Conservation (phyloP, 1,140 invertebrate genomes). For the Watersipora subatra region DNA sequence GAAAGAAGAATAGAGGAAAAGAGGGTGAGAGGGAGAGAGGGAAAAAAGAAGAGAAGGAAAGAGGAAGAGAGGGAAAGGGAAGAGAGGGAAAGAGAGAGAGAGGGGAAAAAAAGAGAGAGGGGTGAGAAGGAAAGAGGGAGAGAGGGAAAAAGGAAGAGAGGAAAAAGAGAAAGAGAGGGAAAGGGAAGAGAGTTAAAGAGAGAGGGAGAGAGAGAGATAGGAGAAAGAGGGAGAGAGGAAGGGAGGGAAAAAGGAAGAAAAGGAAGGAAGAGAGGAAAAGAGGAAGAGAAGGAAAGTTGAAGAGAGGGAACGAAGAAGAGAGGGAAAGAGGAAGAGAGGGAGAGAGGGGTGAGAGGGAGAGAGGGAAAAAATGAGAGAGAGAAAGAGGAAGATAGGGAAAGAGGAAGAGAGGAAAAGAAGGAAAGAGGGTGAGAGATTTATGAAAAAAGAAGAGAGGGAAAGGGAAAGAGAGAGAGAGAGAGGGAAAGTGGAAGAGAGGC, state of each 20-base stretch:
- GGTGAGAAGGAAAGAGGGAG: not conserved
- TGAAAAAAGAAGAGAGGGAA: too few relatives aligned
- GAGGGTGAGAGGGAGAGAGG: not conserved
- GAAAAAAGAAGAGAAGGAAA: not conserved
- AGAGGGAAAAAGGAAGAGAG: not conserved
- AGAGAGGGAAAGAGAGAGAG: not conserved
- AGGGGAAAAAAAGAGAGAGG: conserved; percentile 1
- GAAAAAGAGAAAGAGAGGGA: conserved; percentile 5
- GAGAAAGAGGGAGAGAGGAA: not conserved
- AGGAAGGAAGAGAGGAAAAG: not conserved
- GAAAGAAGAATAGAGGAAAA: conserved; percentile 3
- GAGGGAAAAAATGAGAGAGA: not conserved
- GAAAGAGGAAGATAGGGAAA: not conserved
- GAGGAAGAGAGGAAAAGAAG: not conserved
- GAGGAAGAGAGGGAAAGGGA: not conserved
- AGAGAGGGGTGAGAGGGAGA: not conserved
- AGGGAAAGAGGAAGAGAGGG: not conserved
- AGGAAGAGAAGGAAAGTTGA: not conserved
- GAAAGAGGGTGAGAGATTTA: conserved; percentile 4
- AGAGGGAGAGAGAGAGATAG: not conserved
- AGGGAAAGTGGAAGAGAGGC: conserved; percentile 1
- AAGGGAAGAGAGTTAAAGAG: conserved; percentile 1
- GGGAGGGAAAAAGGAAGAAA: not conserved
- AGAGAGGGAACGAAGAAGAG: not conserved
- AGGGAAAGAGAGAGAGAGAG: conserved; percentile 10